Percentiles rank a stretch among this genome's conserved stretches.
Conservation (phyloP, 2,888 invertebrate genomes). For the Xylocampa areola region DNA sequence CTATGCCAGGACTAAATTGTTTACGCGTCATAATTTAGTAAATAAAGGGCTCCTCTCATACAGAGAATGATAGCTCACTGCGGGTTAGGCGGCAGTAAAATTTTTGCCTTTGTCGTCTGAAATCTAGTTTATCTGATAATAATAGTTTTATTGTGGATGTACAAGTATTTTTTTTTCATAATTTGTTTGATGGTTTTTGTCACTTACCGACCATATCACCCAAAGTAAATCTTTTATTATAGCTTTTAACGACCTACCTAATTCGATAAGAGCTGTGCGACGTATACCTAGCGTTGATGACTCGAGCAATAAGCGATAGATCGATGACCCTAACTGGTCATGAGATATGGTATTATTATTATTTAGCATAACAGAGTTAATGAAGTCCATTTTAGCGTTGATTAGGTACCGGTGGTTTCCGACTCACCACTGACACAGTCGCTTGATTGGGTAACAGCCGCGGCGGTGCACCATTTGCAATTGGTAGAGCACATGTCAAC, state of each 20-base stretch:
- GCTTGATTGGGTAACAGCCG: conserved; percentile 77
- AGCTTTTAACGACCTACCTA: conserved; percentile 18
- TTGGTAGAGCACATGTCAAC: conserved; percentile 73
- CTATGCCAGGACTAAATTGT: too few relatives aligned
- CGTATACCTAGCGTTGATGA: conserved; percentile 56
- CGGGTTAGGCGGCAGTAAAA: too few relatives aligned
- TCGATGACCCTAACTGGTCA: conserved; percentile 53
- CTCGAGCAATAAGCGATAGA: conserved; percentile 56
- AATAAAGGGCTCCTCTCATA: too few relatives aligned
- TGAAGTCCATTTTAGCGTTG: conserved; percentile 38
- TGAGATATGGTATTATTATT: conserved; percentile 44
- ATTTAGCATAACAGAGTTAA: conserved; percentile 36
- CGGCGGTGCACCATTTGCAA: conserved; percentile 83
- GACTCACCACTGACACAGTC: conserved; percentile 83
- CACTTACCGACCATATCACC: too few relatives aligned
- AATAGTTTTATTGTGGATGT: conserved; percentile 18
- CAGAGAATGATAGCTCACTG: too few relatives aligned
- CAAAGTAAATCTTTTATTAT: conserved; percentile 22
- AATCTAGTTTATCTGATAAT: conserved; percentile 26
- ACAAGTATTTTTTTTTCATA: too few relatives aligned
- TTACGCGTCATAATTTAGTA: too few relatives aligned
- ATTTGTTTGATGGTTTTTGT: too few relatives aligned
- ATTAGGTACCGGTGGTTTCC: conserved; percentile 37
- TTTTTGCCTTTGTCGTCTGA: too few relatives aligned
- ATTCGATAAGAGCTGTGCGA: conserved; percentile 52